phyloP scores from a whole-genome alignment of 2,797 vertebrate genomes.

The Loriculus beryllinus region DNA sequence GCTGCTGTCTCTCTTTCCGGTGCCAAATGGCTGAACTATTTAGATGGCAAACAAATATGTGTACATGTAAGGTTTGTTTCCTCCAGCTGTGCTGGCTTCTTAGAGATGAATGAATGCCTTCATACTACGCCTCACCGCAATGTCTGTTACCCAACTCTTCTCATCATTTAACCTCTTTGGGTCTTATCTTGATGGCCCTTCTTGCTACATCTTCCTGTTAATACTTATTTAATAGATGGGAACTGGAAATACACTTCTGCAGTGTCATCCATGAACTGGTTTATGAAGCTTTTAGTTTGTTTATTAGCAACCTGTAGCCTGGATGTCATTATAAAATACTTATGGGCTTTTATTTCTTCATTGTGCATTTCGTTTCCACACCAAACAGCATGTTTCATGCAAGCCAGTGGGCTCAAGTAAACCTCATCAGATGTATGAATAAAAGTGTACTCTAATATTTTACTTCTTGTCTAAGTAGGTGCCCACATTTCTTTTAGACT shows the following conservation, averaged over 20 bases:
- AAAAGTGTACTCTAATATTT: not conserved
- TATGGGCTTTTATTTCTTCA: not conserved
- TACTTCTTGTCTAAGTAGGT: not conserved
- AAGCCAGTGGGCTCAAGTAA: not conserved
- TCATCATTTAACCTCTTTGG: not conserved
- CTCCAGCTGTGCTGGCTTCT: not conserved
- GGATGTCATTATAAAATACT: not conserved
- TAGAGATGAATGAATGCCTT: not conserved
- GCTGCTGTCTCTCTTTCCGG: not conserved
- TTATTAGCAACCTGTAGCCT: not conserved
- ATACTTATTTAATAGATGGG: not conserved
- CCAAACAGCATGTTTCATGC: not conserved
- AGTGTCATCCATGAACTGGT: not conserved
- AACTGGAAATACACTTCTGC: not conserved
- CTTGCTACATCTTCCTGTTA: not conserved
- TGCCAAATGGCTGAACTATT: accelerated
- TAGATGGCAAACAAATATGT: accelerated
- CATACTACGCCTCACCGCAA: accelerated
- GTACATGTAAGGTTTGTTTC: not conserved
- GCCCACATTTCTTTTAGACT: not conserved
- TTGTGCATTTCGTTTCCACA: not conserved
- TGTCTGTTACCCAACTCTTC: not conserved
- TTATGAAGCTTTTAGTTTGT: not conserved
- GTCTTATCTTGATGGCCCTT: not conserved
- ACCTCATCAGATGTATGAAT: not conserved